These are phyloP conservation scores for Odontamblyopus rebecca DNA, from an alignment of 2,797 vertebrate genomes.

Conservation along the genomic window DNA sequence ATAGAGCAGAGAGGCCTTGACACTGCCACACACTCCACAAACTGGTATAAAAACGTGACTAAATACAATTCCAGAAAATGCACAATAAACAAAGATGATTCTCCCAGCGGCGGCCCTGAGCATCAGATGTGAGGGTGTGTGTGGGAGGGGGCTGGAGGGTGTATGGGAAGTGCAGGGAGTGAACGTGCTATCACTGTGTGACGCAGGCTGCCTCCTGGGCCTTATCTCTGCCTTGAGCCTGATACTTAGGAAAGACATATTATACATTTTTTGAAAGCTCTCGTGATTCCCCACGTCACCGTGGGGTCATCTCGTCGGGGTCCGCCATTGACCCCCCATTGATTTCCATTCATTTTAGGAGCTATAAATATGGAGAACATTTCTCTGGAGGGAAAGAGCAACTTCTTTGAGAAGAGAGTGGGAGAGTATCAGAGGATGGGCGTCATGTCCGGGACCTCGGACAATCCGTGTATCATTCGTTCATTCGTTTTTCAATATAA, in stretches of 20 bases:
- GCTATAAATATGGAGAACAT: slow-evolving; percentile 99
- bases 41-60: too few relatives aligned
- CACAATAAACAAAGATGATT: too few relatives aligned
- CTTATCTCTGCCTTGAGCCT: slow-evolving; percentile 39
- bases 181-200: slow-evolving; percentile 48
- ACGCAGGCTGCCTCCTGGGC: slow-evolving; percentile 33
- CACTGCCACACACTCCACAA: not conserved
- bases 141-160: not conserved
- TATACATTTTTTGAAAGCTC: too few relatives aligned
- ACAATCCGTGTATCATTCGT: too few relatives aligned
- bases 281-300: too few relatives aligned
- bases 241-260: too few relatives aligned
- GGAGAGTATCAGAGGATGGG: slow-evolving; percentile 98
- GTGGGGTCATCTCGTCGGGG: too few relatives aligned
- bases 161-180: slow-evolving; percentile 34
- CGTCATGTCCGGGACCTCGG: slow-evolving; percentile 87
- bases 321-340: too few relatives aligned
- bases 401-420: slow-evolving; percentile 97
- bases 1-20: not conserved
- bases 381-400: slow-evolving; percentile 96
- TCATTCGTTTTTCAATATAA: too few relatives aligned
- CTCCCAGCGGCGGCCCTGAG: not conserved
- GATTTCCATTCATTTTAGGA: too few relatives aligned
- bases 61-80: too few relatives aligned
- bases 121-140: not conserved